Conservation (phyloP, 2,888 invertebrate species). For the Eupithecia pulchellata region DNA sequence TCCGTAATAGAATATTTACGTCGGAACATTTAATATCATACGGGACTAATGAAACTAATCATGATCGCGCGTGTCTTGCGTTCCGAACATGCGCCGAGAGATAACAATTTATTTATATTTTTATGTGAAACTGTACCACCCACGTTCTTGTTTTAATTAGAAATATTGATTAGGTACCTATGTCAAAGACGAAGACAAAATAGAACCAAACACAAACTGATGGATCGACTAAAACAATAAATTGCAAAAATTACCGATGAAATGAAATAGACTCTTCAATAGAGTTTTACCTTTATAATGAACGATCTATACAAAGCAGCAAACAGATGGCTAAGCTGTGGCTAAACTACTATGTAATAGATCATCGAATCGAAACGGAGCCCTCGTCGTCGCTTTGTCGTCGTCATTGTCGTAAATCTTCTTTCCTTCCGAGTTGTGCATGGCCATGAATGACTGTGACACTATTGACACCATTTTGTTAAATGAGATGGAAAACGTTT, state of each 20-base stretch:
- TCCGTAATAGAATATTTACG: constrained; percentile 34
- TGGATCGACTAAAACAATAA: not conserved
- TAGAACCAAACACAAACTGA: not conserved
- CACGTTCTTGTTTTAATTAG: not conserved
- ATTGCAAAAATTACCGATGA: not conserved
- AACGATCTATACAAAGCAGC: not conserved
- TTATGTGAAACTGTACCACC: not conserved
- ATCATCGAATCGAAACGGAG: too few relatives aligned
- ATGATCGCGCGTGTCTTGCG: constrained; percentile 45
- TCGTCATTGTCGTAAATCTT: too few relatives aligned
- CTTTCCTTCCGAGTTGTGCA: too few relatives aligned
- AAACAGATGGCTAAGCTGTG: too few relatives aligned
- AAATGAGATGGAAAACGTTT: too few relatives aligned
- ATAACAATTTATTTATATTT: not conserved
- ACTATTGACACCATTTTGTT: too few relatives aligned
- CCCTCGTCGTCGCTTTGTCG: too few relatives aligned
- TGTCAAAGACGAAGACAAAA: not conserved
- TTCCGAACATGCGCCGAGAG: constrained; percentile 18
- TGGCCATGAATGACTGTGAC: too few relatives aligned
- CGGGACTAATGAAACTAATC: constrained; percentile 41
- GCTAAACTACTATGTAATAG: too few relatives aligned
- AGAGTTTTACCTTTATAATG: not conserved
- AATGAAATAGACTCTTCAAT: not conserved
- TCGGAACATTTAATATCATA: constrained; percentile 39
- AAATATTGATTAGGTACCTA: too few relatives aligned